Conservation (phyloP, 2,113 vertebrate genomes). For the Notothenia rossii region DNA sequence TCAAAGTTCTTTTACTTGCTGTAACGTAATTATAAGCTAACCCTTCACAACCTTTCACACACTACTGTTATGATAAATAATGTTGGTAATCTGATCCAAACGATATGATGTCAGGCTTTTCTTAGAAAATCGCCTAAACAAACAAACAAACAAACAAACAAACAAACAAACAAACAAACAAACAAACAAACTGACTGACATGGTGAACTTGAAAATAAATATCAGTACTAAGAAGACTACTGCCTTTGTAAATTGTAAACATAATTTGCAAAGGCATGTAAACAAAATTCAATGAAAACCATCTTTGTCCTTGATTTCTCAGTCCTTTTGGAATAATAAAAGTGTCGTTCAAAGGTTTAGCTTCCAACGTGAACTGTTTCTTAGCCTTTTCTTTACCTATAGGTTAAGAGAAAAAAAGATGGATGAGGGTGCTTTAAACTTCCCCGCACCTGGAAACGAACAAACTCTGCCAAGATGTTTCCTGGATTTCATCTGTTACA, state of each 20-base stretch:
- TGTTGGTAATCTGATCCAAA: background rate
- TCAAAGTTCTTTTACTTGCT: conserved; percentile 52
- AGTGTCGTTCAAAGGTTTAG: background rate
- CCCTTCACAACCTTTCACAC: background rate
- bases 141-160: background rate
- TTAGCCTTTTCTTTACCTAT: conserved; percentile 6
- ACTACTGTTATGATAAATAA: background rate
- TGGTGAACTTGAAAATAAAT: background rate
- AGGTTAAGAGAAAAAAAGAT: background rate
- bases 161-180: background rate
- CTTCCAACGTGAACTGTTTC: conserved; percentile 15
- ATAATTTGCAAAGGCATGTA: background rate
- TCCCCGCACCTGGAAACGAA: conserved; percentile 59
- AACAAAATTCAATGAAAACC: background rate
- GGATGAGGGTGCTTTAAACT: conserved; percentile 14
- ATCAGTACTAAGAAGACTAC: background rate
- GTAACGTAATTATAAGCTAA: conserved; percentile 29
- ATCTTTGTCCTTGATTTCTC: background rate
- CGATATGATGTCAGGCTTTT: background rate
- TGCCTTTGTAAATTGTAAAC: background rate
- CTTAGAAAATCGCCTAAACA: background rate
- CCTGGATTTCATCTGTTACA: conserved; percentile 41
- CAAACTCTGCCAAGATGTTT: conserved; percentile 48
- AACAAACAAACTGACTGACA: background rate
- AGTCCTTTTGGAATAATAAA: background rate